A percentile compares a stretch with the other conserved stretches of the same genome.
Conservation (phyloP, 2,113 vertebrate species). For the Vombatus ursinus region DNA sequence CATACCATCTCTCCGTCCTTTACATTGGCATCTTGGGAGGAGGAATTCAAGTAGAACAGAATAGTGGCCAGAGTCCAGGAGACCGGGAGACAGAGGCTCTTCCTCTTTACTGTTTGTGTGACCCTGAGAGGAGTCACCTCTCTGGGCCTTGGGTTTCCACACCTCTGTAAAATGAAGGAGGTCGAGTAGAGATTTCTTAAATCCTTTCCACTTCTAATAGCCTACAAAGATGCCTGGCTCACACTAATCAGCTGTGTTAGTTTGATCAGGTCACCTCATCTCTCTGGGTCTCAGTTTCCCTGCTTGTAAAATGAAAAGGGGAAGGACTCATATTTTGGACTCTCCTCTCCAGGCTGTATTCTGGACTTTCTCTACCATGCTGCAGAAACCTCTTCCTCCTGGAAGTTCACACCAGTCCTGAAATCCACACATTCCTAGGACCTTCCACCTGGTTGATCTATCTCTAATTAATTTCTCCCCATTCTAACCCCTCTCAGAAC, state of each 20-base stretch:
- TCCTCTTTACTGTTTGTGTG: neutral
- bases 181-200: neutral
- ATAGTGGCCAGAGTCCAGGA: neutral
- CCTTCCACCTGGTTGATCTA: neutral
- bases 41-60: neutral
- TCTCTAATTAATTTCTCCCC: neutral
- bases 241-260: neutral
- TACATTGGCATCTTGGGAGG: slow-evolving; percentile 9
- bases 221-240: neutral
- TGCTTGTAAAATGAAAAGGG: neutral
- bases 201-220: neutral
- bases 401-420: neutral
- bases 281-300: neutral
- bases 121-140: neutral
- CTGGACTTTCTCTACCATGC: neutral
- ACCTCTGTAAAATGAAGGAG: neutral
- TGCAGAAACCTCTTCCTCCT: neutral
- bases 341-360: neutral
- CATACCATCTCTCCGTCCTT: slow-evolving; percentile 12
- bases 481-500: neutral
- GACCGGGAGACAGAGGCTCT: neutral
- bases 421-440: neutral
- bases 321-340: neutral
- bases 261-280: neutral
- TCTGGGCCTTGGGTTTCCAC: neutral